Evolutionary conservation across 2,113 vertebrate species (phyloP).

Genomic region (Myotis davidii): DNA sequence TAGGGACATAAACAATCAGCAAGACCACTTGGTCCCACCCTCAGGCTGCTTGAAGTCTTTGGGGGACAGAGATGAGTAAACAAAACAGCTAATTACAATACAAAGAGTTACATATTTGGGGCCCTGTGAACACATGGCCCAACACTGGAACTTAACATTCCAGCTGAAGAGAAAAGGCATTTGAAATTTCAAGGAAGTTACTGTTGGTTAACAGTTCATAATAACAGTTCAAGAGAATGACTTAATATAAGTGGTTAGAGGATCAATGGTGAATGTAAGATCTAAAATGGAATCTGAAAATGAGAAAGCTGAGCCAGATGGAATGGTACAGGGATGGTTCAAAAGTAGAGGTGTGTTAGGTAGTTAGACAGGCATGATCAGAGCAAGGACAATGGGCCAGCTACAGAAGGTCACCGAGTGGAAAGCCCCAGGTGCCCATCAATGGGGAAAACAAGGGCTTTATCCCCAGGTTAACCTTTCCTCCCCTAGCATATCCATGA

Average conservation of each 20-base stretch:
- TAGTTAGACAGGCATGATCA: background rate
- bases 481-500: background rate
- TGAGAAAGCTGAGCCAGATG: background rate
- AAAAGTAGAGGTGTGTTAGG: background rate
- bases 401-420: background rate
- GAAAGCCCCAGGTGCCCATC: background rate
- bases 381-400: background rate
- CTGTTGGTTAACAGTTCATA: background rate
- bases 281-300: background rate
- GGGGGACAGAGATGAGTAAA: background rate
- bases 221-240: background rate
- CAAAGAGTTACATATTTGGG: background rate
- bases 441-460: background rate
- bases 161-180: background rate
- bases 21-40: background rate
- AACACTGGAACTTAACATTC: background rate
- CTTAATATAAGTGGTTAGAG: background rate
- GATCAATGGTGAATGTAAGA: background rate
- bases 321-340: background rate
- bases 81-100: background rate
- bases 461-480: background rate
- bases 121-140: background rate
- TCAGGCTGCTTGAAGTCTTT: background rate
- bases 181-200: background rate
- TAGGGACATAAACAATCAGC: background rate